Percentiles rank a stretch among this genome's conserved stretches.
phyloP scores from a whole-genome alignment of 2,113 vertebrate species.

The Microcebus griseorufus region DNA sequence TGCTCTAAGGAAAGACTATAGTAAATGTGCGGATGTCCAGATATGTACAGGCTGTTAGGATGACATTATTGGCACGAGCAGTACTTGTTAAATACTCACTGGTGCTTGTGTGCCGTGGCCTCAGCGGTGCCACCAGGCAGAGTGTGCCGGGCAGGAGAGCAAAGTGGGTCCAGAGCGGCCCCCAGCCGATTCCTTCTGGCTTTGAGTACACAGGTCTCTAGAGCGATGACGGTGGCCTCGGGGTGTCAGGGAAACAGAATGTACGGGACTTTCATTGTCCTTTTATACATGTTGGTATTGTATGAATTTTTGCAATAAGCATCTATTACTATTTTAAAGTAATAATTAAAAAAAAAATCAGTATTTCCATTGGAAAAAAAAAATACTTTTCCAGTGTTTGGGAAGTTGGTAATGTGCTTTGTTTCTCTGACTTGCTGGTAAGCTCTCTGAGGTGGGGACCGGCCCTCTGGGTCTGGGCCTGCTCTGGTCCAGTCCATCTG shows the following conservation, averaged over 20 bases:
- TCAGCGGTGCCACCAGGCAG: background rate
- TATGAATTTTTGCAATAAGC: background rate
- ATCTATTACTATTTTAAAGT: background rate
- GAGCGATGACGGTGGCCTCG: background rate
- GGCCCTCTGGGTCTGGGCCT: background rate
- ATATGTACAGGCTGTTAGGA: accelerated
- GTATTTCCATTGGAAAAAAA: background rate
- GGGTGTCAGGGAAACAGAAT: background rate
- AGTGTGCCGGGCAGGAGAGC: background rate
- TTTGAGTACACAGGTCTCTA: background rate
- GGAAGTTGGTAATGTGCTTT: background rate
- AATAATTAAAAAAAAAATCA: background rate
- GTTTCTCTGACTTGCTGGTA: background rate
- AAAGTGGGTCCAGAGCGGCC: too few relatives aligned
- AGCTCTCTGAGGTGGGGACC: background rate
- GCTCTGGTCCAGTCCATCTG: accelerated
- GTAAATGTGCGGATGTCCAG: accelerated
- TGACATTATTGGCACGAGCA: accelerated
- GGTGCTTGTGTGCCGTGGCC: accelerated
- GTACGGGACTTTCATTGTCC: background rate
- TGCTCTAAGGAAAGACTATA: background rate
- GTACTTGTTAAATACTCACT: accelerated
- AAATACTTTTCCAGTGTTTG: background rate
- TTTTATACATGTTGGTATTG: background rate
- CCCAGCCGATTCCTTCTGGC: too few relatives aligned